Conservation (phyloP, 2,888 invertebrate genomes). For the Eueremaeus valkanovi region DNA sequence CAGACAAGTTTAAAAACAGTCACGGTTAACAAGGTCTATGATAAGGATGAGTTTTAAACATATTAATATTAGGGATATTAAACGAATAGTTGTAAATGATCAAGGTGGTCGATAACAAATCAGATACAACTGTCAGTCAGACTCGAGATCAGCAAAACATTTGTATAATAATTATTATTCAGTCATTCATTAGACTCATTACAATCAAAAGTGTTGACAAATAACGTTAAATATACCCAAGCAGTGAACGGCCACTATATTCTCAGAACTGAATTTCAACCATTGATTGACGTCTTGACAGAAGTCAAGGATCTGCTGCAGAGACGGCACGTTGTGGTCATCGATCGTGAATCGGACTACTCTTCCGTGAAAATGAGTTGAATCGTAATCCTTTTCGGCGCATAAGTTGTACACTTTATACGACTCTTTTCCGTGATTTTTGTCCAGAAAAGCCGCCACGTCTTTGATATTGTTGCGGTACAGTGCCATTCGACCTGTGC, state of each 20-base stretch:
- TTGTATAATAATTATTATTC: too few relatives aligned
- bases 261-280: conserved; percentile 53
- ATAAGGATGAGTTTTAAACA: too few relatives aligned
- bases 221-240: too few relatives aligned
- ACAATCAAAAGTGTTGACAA: too few relatives aligned
- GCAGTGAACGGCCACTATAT: conserved; percentile 58
- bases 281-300: conserved; percentile 53
- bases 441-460: conserved; percentile 56
- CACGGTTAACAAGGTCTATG: too few relatives aligned
- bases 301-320: conserved; percentile 55
- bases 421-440: conserved; percentile 53
- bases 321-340: conserved; percentile 57
- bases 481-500: conserved; percentile 52
- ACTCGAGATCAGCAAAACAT: too few relatives aligned
- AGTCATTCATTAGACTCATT: too few relatives aligned
- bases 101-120: too few relatives aligned
- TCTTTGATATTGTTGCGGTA: conserved; percentile 56
- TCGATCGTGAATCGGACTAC: conserved; percentile 55
- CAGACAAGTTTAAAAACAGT: too few relatives aligned
- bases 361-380: conserved; percentile 52
- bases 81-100: too few relatives aligned
- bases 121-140: too few relatives aligned
- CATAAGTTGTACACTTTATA: conserved; percentile 57
- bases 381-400: conserved; percentile 56
- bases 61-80: too few relatives aligned